These are phyloP conservation scores for Dermatophagoides farinae DNA, from an alignment of 1,140 invertebrate species.

Conservation along the genomic window DNA sequence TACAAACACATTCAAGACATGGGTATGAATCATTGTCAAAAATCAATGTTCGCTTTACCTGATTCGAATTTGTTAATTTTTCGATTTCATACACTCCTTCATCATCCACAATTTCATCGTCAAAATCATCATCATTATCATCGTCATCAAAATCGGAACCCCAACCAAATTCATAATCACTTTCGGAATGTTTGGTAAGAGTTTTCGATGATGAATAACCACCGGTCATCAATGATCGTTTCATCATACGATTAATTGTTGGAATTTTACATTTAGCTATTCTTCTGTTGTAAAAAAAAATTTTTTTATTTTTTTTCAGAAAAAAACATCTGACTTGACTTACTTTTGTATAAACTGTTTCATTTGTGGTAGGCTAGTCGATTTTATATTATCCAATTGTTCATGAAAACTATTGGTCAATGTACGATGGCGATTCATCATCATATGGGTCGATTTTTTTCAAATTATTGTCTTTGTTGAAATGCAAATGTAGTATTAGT, in stretches of 20 bases:
- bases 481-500: too few species aligned
- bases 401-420: constrained; percentile 3
- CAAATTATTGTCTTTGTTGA: too few species aligned
- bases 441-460: too few species aligned
- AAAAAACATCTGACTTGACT: neutral
- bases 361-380: neutral
- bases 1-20: too few species aligned
- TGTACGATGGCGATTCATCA: neutral
- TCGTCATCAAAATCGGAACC: constrained; percentile 19
- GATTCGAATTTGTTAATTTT: too few species aligned
- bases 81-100: too few species aligned
- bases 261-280: constrained; percentile 16
- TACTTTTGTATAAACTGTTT: constrained; percentile 10
- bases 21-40: too few species aligned
- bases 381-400: neutral
- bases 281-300: constrained; percentile 16
- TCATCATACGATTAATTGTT: neutral
- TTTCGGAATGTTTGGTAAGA: too few species aligned
- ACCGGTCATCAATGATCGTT: constrained; percentile 13
- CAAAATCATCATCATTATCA: constrained; percentile 13
- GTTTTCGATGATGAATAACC: too few species aligned
- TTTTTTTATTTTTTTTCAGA: neutral
- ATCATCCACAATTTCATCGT: too few species aligned
- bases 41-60: too few species aligned
- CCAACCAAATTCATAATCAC: constrained; percentile 20